Percentiles rank a stretch among this genome's conserved stretches.
These are phyloP conservation scores for Phoenoteleia sp. DNA, from an alignment of 2,888 invertebrate species.

Conservation along the genomic window DNA sequence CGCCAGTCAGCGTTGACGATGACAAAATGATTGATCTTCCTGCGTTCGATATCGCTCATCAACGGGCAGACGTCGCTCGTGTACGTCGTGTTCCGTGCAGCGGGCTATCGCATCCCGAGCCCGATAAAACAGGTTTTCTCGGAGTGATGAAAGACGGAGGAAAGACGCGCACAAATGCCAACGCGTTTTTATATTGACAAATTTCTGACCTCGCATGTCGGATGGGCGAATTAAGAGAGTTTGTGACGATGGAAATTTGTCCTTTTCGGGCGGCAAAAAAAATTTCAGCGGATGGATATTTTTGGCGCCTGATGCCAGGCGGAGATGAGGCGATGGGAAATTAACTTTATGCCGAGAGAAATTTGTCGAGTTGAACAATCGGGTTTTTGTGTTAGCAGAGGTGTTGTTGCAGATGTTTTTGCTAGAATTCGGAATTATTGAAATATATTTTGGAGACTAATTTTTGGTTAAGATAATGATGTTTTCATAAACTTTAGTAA, in stretches of 20 bases:
- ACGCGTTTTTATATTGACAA: slow-evolving; percentile 56
- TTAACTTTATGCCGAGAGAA: too few species aligned
- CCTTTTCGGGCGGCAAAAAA: not conserved
- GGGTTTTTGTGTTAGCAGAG: too few species aligned
- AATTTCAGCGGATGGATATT: not conserved
- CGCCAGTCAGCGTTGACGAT: slow-evolving; percentile 63
- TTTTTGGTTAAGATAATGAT: too few species aligned
- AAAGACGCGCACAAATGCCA: slow-evolving; percentile 63
- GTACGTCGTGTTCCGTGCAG: slow-evolving; percentile 60
- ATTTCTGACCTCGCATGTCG: slow-evolving; percentile 47
- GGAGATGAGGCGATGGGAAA: not conserved
- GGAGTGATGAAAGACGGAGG: slow-evolving; percentile 58
- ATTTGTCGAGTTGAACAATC: too few species aligned
- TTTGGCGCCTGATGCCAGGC: not conserved
- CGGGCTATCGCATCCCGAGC: slow-evolving; percentile 51
- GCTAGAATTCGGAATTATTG: too few species aligned
- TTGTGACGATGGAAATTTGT: slow-evolving; percentile 14
- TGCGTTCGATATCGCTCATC: slow-evolving; percentile 69
- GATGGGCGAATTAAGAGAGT: slow-evolving; percentile 18
- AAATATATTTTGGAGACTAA: too few species aligned
- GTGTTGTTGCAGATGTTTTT: too few species aligned
- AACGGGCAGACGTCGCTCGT: slow-evolving; percentile 46
- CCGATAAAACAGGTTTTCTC: slow-evolving; percentile 65
- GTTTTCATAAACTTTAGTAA: too few species aligned
- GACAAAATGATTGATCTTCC: slow-evolving; percentile 72